phyloP scores from a whole-genome alignment of 2,888 invertebrate genomes.

The Ypsolopha scabrella region DNA sequence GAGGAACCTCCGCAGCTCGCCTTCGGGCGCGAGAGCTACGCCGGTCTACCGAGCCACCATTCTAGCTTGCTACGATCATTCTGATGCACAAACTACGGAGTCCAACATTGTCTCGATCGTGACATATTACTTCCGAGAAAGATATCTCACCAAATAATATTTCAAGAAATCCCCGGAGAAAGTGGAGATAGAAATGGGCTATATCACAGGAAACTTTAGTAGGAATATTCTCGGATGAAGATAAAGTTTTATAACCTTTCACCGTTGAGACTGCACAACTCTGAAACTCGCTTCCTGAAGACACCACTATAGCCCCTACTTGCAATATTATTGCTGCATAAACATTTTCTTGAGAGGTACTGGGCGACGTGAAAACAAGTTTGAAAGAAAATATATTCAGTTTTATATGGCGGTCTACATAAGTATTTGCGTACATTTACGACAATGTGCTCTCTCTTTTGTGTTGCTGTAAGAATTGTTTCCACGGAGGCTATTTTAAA shows the following conservation, averaged over 20 bases:
- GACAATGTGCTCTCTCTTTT: no score
- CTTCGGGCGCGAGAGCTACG: background rate
- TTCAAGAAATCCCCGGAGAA: background rate
- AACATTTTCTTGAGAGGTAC: background rate
- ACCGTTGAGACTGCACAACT: background rate
- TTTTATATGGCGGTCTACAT: background rate
- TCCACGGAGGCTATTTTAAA: no score
- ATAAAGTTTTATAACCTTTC: slow-evolving; percentile 2
- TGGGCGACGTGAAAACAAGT: background rate
- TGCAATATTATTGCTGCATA: background rate
- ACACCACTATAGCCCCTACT: background rate
- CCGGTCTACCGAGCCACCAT: background rate
- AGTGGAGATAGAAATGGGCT: background rate
- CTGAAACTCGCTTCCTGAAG: background rate
- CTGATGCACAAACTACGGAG: background rate
- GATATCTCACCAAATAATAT: background rate
- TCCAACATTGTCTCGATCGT: background rate
- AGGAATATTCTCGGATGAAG: slow-evolving; percentile 2
- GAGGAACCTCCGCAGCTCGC: slow-evolving; percentile 5
- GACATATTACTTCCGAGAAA: background rate
- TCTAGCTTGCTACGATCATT: background rate
- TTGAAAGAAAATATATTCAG: background rate
- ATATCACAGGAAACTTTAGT: background rate
- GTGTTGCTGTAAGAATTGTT: no score
- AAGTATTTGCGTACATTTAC: no score